A percentile compares a stretch with the other conserved stretches of the same genome.
These are phyloP conservation scores for Aphis gossypii DNA, from an alignment of 1,140 invertebrate species.

Conservation along the genomic window DNA sequence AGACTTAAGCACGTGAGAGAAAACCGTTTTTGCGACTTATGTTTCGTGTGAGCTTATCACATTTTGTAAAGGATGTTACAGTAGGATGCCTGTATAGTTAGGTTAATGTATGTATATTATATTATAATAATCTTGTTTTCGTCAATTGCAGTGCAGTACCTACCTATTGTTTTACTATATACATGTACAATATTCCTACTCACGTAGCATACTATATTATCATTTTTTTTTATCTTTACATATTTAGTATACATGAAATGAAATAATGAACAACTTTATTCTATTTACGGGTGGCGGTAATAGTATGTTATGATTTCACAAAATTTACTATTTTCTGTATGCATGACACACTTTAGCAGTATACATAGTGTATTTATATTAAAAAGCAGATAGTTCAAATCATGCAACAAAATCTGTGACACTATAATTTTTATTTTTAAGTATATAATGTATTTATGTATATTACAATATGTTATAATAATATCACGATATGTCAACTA, in stretches of 20 bases:
- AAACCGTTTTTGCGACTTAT: background rate
- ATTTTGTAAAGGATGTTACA: background rate
- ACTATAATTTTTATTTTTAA: no score
- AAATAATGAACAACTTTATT: background rate
- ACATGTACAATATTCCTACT: background rate
- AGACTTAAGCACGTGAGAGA: background rate
- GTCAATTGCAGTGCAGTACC: background rate
- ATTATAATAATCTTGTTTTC: background rate
- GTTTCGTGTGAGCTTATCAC: background rate
- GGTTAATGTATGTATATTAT: no score
- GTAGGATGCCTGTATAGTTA: background rate
- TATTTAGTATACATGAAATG: background rate
- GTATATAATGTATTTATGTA: no score
- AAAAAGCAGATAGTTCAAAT: no score
- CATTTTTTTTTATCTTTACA: background rate
- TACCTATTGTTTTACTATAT: background rate
- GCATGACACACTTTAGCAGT: no score
- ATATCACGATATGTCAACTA: no score
- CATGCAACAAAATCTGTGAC: no score
- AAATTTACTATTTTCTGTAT: no score
- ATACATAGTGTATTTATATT: no score
- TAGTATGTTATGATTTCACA: background rate
- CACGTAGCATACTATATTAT: background rate
- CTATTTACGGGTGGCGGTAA: background rate
- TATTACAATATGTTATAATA: no score